These are phyloP conservation scores for Phragmatobia fuliginosa DNA, from an alignment of 2,888 invertebrate genomes.

Conservation along the genomic window DNA sequence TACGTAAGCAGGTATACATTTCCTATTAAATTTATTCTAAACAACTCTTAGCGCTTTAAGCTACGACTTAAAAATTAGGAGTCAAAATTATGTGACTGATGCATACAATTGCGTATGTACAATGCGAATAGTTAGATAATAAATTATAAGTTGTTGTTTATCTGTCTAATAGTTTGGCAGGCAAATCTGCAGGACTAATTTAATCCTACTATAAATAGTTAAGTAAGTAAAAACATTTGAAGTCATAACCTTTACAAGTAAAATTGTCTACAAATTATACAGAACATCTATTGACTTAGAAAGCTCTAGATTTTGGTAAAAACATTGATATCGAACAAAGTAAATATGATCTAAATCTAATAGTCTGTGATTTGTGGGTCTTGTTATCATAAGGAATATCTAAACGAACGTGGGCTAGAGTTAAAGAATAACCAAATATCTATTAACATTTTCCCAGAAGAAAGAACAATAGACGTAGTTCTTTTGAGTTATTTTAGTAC, in stretches of 20 bases:
- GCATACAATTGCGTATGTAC: too few relatives aligned
- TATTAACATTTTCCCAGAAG: neutral
- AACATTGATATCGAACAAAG: constrained; percentile 3
- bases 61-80: neutral
- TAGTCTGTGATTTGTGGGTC: neutral
- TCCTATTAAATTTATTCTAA: too few relatives aligned
- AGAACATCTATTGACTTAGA: neutral
- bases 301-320: neutral
- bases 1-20: too few relatives aligned
- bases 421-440: neutral
- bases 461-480: neutral
- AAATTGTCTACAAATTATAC: neutral
- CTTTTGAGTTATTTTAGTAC: neutral
- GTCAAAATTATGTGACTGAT: too few relatives aligned
- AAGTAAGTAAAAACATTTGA: neutral
- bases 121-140: too few relatives aligned
- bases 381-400: constrained; percentile 4
- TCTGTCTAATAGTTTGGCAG: neutral
- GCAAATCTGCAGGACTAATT: neutral
- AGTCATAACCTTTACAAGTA: neutral
- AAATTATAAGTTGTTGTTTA: too few relatives aligned
- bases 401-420: neutral
- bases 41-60: neutral
- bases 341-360: neutral
- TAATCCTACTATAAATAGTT: neutral